Conservation (phyloP, 1,140 invertebrate species). For the Wiebesia pumilae region DNA sequence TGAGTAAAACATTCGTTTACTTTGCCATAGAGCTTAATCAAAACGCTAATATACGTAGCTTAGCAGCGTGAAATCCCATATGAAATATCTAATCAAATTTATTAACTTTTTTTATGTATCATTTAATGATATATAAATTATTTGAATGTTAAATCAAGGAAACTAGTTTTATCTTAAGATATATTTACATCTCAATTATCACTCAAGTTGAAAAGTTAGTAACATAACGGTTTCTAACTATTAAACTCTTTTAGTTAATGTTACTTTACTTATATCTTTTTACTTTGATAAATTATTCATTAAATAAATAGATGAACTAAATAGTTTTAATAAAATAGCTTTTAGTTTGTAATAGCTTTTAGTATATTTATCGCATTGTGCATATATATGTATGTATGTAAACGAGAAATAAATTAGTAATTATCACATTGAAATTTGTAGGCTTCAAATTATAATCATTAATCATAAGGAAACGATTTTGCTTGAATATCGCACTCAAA, state of each 20-base stretch:
- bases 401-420: not conserved
- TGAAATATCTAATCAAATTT: conserved; percentile 25
- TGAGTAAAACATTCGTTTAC: not conserved
- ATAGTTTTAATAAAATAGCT: too few relatives aligned
- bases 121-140: conserved; percentile 39
- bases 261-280: not conserved
- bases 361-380: not conserved
- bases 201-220: not conserved
- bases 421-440: not conserved
- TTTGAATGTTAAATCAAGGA: conserved; percentile 23
- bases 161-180: conserved; percentile 17
- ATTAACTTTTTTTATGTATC: conserved; percentile 9
- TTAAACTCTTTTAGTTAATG: not conserved
- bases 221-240: not conserved
- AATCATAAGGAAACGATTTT: not conserved
- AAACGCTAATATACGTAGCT: not conserved
- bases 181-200: conserved; percentile 15
- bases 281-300: too few relatives aligned
- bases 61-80: not conserved
- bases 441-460: not conserved
- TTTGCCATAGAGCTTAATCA: not conserved
- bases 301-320: too few relatives aligned
- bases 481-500: not conserved
- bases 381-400: not conserved
- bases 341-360: too few relatives aligned